Evolutionary conservation across 2,797 vertebrate genomes (phyloP).

Genomic region (Oophaga sylvatica): DNA sequence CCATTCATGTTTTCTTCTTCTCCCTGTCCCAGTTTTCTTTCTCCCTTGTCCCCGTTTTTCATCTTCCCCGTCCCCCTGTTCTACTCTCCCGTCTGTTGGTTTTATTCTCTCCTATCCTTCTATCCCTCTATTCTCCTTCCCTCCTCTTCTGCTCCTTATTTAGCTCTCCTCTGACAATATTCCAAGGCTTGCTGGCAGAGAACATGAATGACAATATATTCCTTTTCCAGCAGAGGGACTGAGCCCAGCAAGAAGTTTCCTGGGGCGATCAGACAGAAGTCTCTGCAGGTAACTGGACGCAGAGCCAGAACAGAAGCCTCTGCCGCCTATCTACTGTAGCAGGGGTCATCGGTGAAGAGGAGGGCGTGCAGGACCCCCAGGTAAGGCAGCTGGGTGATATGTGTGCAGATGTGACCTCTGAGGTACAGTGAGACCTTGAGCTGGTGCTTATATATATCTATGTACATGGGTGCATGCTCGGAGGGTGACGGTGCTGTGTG

Average conservation of each 20-base stretch:
- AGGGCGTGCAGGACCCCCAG: background rate
- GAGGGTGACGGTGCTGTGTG: background rate
- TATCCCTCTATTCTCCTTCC: background rate
- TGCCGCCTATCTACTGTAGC: background rate
- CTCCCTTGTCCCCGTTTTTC: background rate
- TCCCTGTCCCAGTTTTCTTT: no score
- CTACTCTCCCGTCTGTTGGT: background rate
- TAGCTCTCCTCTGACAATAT: background rate
- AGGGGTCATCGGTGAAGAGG: background rate
- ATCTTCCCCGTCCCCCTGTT: background rate
- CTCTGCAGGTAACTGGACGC: background rate
- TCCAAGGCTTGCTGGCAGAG: background rate
- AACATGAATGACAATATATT: background rate
- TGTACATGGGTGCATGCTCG: background rate
- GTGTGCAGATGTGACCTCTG: background rate
- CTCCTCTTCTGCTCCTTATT: background rate
- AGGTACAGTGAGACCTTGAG: background rate
- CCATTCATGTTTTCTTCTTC: no score
- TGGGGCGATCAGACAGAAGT: background rate
- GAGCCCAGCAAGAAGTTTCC: conserved; percentile 23
- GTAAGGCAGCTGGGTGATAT: no score
- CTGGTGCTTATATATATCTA: background rate
- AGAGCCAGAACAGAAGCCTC: background rate
- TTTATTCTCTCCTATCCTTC: background rate
- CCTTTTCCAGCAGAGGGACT: conserved; percentile 40